Evolutionary conservation across 2,113 vertebrate genomes (phyloP), one percentile per base, ranked within the genome.

Genomic region (Phrynosoma platyrhinos): DNA sequence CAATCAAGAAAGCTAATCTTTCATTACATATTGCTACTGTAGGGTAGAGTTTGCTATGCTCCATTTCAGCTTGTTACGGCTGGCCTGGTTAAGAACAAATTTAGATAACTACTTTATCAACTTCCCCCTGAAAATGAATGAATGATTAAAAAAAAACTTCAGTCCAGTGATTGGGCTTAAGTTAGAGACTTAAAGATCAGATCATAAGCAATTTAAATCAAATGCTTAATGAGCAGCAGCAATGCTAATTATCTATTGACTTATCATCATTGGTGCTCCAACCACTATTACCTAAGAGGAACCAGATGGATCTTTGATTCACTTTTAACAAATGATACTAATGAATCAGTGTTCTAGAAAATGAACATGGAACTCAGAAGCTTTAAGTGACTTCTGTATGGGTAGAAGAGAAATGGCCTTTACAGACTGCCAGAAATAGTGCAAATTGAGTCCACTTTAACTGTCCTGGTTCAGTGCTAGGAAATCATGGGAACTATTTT

Each of bases 261-360:
- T 89, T 89, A 30, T 55, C 36, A 23, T 18, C 79, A 82, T n/a
- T 62, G 9, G 75, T 89, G 69, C 16, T 36, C 55, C 74, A 66
- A 76, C 6, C 27, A n/a, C 55, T 81, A 74, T 89, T 40, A 66
- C 53, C 53, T 84, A 21, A 71, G 27, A 86, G 86, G 85, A 88
- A 92, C 83, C 32, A 81, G 83, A 85, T 88, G 74, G 79, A 58
- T 27, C 36, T 90, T 93, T 36, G 14, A n/a, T 83, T 90, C 88
- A 87, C 52, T 32, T 86, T 75, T 77, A 89, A 85, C 42, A 77
- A 58, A 69, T 58, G 78, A 47, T 64, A 66, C 21, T 30, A 18
- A 86, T 74, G 78, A 32, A 64, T 58, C 13, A 74, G 75, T 86
- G n/a, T n/a, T 77, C 21, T 91, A 88, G 79, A 71, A 92, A 89